phyloP scores from a whole-genome alignment of 2,113 vertebrate genomes.

The Centropristis striata region DNA sequence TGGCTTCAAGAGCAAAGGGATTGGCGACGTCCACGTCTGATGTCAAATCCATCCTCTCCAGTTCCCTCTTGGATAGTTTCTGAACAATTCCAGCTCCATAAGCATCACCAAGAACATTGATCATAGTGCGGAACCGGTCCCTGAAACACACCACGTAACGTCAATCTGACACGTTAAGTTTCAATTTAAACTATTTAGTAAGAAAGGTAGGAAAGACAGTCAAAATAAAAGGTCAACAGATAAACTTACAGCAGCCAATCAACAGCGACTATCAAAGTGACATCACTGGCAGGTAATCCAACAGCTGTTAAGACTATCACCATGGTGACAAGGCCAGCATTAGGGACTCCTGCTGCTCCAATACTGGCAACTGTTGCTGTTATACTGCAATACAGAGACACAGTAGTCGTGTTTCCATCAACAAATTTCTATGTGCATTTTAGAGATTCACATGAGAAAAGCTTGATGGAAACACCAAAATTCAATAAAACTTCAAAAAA shows the following conservation, averaged over 20 bases:
- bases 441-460: too few relatives aligned
- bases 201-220: not conserved
- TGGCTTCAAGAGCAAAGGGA: constrained; percentile 93
- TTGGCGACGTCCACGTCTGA: constrained; percentile 94
- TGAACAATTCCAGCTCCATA: constrained; percentile 95
- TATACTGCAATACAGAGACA: constrained; percentile 85
- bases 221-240: accelerated
- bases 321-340: constrained; percentile 98
- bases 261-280: constrained; percentile 96
- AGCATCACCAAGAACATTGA: constrained; percentile 97
- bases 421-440: too few relatives aligned
- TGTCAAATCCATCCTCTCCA: constrained; percentile 91
- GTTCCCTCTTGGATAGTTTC: constrained; percentile 93
- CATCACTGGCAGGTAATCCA: constrained; percentile 93
- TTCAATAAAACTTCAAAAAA: too few relatives aligned
- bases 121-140: constrained; percentile 97
- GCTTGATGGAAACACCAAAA: too few relatives aligned
- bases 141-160: constrained; percentile 77
- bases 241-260: constrained; percentile 98
- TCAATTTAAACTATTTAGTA: not conserved
- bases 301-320: constrained; percentile 97
- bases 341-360: constrained; percentile 96
- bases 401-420: too few relatives aligned
- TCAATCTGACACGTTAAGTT: not conserved
- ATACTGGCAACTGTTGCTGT: constrained; percentile 97